Base-by-base conservation (phyloP, 2,113 vertebrate genomes). In the Protomyctophum bolini region DNA sequence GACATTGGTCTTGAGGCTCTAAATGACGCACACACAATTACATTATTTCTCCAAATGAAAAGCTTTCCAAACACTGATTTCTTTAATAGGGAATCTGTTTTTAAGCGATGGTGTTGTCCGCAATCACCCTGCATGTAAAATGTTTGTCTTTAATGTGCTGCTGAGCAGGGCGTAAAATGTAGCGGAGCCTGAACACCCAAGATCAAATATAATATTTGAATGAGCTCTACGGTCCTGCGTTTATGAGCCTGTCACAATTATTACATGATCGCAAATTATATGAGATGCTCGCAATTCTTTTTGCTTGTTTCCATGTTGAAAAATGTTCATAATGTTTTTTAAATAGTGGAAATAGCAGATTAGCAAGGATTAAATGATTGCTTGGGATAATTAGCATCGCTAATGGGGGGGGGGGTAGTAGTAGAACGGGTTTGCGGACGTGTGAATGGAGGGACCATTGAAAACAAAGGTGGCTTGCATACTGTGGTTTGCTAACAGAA, bases 1-100 rank as follows among this genome's bases (percentile, higher is more conserved):
- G 71, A 86, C 73, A 76, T 85, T 81, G 86, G 51, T 79, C 77
- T 77, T 80, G 45, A 75, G 68, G 80, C 29, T 84, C 84, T 83
- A 63, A 76, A 67, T 64, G 67, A 61, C 21, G 51, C 60, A 57
- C 28, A 55, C 10, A 14, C 45, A 49, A 61, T 59, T 59, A 59
- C 21, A 57, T 4, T 21, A 1, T 14, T 5, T 46, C 58, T 63
- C 70, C 49, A 10, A 28, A 62, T 62, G 29, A 48, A 61, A 70
- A 57, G 62, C 76, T 70, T 52, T 71, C 70, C 49, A 76, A 68
- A 73, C 65, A 57, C 21, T 60, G 76, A 79, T 59, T 72, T 68
- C 74, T 48, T 12, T n/a, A 21, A 21, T 21, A 21, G 54, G 47
- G 50, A 57, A 57, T 51, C 14, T 41, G 1, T 58, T 46, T 52